Evolutionary conservation across 2,888 invertebrate species (phyloP).

Genomic region (Agrotis ipsilon): DNA sequence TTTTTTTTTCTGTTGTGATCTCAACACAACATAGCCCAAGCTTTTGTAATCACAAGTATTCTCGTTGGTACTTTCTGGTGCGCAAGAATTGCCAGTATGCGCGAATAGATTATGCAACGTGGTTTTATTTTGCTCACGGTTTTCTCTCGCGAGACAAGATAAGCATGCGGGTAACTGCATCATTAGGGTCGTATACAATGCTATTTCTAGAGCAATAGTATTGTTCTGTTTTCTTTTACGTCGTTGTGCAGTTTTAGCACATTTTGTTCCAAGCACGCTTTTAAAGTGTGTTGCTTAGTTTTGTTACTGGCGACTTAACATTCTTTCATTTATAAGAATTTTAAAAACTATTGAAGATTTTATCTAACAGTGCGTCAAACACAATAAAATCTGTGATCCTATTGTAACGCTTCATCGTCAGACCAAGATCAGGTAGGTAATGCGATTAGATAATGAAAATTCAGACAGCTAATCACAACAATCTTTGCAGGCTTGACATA

Average conservation of each 20-base stretch:
- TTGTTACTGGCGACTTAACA: background rate
- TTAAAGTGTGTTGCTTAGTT: background rate
- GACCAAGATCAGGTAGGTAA: too few relatives aligned
- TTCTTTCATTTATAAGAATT: background rate
- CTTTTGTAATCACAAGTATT: background rate
- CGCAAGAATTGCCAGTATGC: constrained; percentile 9
- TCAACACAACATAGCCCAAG: background rate
- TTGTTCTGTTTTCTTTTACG: constrained; percentile 14
- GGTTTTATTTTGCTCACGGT: constrained; percentile 38
- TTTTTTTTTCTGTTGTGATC: too few relatives aligned
- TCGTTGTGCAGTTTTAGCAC: background rate
- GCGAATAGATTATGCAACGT: constrained; percentile 6
- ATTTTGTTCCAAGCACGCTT: background rate
- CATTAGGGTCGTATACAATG: constrained; percentile 37
- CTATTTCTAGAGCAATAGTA: constrained; percentile 19
- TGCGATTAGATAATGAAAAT: too few relatives aligned
- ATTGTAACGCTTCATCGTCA: too few relatives aligned
- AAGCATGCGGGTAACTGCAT: constrained; percentile 42
- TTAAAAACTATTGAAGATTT: background rate
- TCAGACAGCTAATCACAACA: too few relatives aligned
- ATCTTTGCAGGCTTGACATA: too few relatives aligned
- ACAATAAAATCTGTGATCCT: too few relatives aligned
- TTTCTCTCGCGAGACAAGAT: constrained; percentile 40
- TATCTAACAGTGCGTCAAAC: too few relatives aligned
- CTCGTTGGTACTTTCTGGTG: constrained; percentile 16